A percentile compares a stretch with the other conserved stretches of the same genome.
Evolutionary conservation across 2,888 invertebrate species (phyloP).

Genomic region (Alentia gelatinosa): DNA sequence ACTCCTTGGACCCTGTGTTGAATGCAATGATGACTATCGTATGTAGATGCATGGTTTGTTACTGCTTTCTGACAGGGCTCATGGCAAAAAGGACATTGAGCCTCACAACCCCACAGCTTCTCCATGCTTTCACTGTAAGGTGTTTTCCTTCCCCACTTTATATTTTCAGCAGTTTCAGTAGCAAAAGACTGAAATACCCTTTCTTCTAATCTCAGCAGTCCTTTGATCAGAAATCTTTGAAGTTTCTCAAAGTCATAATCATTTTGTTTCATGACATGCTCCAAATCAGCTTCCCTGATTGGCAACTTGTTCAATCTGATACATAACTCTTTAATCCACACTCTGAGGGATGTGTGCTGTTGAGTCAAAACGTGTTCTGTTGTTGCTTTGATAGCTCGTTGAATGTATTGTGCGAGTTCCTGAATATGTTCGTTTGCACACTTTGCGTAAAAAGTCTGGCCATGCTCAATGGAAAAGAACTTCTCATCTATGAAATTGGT

Average conservation of each 20-base stretch:
- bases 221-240: neutral
- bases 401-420: neutral
- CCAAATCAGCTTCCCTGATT: neutral
- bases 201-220: neutral
- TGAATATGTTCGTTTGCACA: neutral
- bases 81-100: conserved; percentile 55
- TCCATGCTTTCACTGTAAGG: neutral
- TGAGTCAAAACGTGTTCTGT: neutral
- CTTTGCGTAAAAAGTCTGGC: neutral
- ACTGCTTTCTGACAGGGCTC: conserved; percentile 28
- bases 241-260: neutral
- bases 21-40: neutral
- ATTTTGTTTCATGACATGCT: neutral
- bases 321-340: neutral
- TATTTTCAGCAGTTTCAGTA: neutral
- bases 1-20: neutral
- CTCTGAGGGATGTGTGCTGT: neutral
- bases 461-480: neutral
- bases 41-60: neutral
- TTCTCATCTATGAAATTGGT: neutral
- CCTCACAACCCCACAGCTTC: conserved; percentile 55
- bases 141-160: neutral
- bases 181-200: neutral
- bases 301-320: neutral
- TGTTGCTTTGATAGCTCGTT: neutral